Evolutionary conservation across 2,888 invertebrate species (phyloP).

Genomic region (Dasypogon diadema): DNA sequence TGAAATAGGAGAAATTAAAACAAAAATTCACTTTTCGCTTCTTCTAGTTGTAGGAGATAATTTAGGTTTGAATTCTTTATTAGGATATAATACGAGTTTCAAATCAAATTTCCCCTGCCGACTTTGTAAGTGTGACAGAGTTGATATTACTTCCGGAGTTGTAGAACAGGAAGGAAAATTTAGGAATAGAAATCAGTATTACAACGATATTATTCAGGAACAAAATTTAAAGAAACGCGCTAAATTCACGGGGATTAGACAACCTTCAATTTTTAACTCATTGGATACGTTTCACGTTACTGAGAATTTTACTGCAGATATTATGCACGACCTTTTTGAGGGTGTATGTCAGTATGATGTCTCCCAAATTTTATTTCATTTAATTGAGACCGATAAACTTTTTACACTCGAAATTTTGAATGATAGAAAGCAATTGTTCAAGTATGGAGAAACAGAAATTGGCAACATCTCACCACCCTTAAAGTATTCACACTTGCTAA

Average conservation of each 20-base stretch:
- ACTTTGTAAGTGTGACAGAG: slow-evolving; percentile 47
- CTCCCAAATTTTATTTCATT: slow-evolving; percentile 47
- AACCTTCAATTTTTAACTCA: slow-evolving; percentile 49
- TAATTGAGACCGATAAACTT: slow-evolving; percentile 46
- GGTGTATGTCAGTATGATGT: slow-evolving; percentile 43
- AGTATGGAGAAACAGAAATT: slow-evolving; percentile 55
- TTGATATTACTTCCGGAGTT: slow-evolving; percentile 24
- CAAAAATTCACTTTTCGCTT: not conserved
- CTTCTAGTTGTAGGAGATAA: slow-evolving; percentile 43
- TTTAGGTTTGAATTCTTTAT: slow-evolving; percentile 51
- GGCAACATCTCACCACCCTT: slow-evolving; percentile 43
- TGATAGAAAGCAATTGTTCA: slow-evolving; percentile 51
- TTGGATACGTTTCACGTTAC: slow-evolving; percentile 53
- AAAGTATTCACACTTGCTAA: slow-evolving; percentile 22
- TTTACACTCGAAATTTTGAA: slow-evolving; percentile 54
- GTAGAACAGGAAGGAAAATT: slow-evolving; percentile 54
- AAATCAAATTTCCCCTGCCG: slow-evolving; percentile 49
- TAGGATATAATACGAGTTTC: slow-evolving; percentile 6
- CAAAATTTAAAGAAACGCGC: slow-evolving; percentile 27
- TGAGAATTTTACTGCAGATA: slow-evolving; percentile 53
- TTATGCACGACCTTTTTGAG: slow-evolving; percentile 55
- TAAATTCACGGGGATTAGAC: not conserved
- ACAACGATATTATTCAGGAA: slow-evolving; percentile 41
- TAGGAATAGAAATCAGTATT: slow-evolving; percentile 54
- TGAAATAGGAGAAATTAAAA: not conserved